These are phyloP conservation scores for Hylaeus volcanicus DNA, from an alignment of 1,140 invertebrate genomes.

Conservation along the genomic window DNA sequence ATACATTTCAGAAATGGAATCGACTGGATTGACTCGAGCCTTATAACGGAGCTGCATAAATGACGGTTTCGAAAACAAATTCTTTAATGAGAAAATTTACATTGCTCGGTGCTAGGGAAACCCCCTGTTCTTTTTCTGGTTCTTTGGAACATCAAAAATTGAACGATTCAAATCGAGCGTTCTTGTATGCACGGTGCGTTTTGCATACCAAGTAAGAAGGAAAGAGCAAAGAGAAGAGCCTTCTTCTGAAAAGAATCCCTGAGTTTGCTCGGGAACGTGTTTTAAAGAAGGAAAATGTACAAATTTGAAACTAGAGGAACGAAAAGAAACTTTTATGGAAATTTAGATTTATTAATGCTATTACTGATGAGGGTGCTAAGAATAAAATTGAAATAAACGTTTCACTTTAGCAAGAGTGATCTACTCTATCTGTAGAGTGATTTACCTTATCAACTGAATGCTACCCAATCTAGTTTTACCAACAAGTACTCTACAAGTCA, in stretches of 20 bases:
- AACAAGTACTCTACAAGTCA: too few relatives aligned
- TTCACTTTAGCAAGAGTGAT: too few relatives aligned
- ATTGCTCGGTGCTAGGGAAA: too few relatives aligned
- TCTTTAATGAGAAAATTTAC: too few relatives aligned
- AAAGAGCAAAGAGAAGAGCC: not conserved
- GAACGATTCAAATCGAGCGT: not conserved
- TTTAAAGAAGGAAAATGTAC: not conserved
- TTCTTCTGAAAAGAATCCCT: not conserved
- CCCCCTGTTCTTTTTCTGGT: not conserved
- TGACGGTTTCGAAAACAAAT: not conserved
- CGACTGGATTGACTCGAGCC: not conserved
- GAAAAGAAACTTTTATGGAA: too few relatives aligned
- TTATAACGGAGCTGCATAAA: not conserved
- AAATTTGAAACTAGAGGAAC: too few relatives aligned
- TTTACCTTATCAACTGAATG: too few relatives aligned
- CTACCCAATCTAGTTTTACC: too few relatives aligned
- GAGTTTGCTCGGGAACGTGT: not conserved
- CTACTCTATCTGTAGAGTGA: too few relatives aligned
- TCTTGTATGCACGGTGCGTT: not conserved
- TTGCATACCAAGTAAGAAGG: not conserved
- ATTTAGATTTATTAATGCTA: too few relatives aligned
- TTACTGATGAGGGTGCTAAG: too few relatives aligned
- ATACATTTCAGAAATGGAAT: slow-evolving; percentile 21
- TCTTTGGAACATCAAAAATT: not conserved
- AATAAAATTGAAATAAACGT: too few relatives aligned